A percentile compares a stretch with the other conserved stretches of the same genome.
These are phyloP conservation scores for Thermophis baileyi DNA, from an alignment of 2,113 vertebrate species.

Conservation along the genomic window DNA sequence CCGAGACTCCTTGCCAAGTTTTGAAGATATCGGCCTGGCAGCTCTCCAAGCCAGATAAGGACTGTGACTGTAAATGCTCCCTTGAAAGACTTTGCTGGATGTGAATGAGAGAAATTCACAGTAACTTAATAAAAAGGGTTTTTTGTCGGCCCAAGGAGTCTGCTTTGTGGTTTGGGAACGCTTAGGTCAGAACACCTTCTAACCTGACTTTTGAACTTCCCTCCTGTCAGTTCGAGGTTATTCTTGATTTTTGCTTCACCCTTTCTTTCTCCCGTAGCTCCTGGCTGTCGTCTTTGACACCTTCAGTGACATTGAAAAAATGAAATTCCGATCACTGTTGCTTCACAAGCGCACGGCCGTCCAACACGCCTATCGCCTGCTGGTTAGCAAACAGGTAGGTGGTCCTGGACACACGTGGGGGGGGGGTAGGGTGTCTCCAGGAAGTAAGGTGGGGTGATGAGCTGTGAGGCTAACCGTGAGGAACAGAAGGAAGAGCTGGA, in stretches of 20 bases:
- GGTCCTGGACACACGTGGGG: neutral
- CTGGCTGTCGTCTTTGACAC: slow-evolving; percentile 97
- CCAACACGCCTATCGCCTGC: slow-evolving; percentile 86
- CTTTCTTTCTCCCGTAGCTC: slow-evolving; percentile 70
- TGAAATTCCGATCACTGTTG: slow-evolving; percentile 95
- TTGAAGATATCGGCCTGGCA: too few species aligned
- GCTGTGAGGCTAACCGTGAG: too few species aligned
- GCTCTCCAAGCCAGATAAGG: too few species aligned
- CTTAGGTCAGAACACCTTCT: neutral
- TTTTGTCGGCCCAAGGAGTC: too few species aligned
- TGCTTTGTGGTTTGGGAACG: too few species aligned
- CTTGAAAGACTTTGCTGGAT: too few species aligned
- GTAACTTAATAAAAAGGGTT: too few species aligned
- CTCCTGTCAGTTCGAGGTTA: neutral
- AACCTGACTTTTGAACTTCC: neutral
- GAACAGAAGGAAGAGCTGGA: too few species aligned
- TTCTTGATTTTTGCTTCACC: neutral
- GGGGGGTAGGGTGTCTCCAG: too few species aligned
- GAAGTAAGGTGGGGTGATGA: neutral
- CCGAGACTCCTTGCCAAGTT: too few species aligned
- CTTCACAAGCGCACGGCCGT: slow-evolving; percentile 92
- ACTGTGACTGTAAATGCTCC: too few species aligned
- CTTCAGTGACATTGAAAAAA: slow-evolving; percentile 95
- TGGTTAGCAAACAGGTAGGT: slow-evolving; percentile 84
- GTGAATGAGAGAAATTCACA: too few species aligned